Percentiles rank a stretch among this genome's conserved stretches.
phyloP scores from a whole-genome alignment of 2,888 invertebrate species.

The Hypomecis atomaria region DNA sequence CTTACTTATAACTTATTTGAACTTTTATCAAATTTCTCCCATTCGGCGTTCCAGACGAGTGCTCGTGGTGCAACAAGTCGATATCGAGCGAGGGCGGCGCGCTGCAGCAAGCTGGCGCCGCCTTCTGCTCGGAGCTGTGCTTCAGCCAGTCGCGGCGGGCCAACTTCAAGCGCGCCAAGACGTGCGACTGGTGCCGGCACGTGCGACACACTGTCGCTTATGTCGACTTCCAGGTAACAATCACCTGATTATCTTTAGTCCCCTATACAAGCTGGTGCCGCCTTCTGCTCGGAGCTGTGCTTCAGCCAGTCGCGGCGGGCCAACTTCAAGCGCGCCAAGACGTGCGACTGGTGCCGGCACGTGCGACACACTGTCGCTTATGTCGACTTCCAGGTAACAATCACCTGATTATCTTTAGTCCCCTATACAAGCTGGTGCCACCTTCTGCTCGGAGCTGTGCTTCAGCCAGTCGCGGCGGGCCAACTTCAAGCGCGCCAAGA shows the following conservation, averaged over 20 bases:
- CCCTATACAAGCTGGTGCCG: conserved; percentile 73
- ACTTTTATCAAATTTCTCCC: neutral
- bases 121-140: conserved; percentile 95
- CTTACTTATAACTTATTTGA: too few relatives aligned
- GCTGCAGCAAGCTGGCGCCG: conserved; percentile 80
- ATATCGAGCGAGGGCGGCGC: conserved; percentile 83
- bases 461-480: conserved; percentile 92
- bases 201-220: conserved; percentile 95
- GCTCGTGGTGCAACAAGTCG: conserved; percentile 91
- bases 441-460: too few relatives aligned
- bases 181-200: conserved; percentile 97
- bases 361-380: conserved; percentile 95
- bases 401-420: neutral
- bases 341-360: conserved; percentile 97
- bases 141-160: conserved; percentile 95
- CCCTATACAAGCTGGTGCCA: too few relatives aligned
- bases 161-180: conserved; percentile 95
- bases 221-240: conserved; percentile 91
- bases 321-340: conserved; percentile 95
- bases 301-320: conserved; percentile 95
- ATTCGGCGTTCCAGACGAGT: conserved; percentile 79
- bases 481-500: conserved; percentile 95
- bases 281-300: conserved; percentile 95
- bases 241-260: neutral
- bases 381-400: conserved; percentile 91